Base-by-base conservation (phyloP, 1,140 invertebrate species). In the Rhagoletis zephyria region DNA sequence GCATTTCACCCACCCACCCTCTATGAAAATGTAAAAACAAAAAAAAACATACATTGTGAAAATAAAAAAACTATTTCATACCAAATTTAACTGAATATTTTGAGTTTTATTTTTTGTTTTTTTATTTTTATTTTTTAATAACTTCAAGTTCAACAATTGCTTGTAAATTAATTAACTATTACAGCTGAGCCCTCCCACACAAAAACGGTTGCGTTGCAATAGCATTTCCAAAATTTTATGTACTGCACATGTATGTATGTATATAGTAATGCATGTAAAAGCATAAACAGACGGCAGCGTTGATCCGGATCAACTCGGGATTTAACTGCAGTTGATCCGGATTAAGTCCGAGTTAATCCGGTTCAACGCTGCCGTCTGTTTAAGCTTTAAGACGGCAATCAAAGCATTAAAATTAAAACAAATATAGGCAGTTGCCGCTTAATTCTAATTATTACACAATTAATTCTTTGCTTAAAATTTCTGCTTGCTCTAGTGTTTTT, bases 401-500 rank as follows among this genome's bases (percentile, higher is more conserved):
- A 81, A 81, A 59, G 74, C 19, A 81, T 81, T 30, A 81, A 81
- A 81, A 56, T 9, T 81, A 56, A 81, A 81, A 81, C 74, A 81
- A 56, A 56, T 81, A 81, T 81, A 12, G 74, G 48, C 74, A 30
- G 48, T 81, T 30, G 51, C 74, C 74, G 14, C n/a, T 81, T 81
- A 81, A 81, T 48, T n/a, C 48, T 81, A 81, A 59, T 56, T 81
- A 81, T 81, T 81, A 81, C 74, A 81, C 74, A 81, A 56, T 81
- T 81, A 59, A 16, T 81, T 81, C 45, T 81, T 81, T 56, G 16
- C 74, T 81, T 51, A 81, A 81, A 81, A 81, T 81, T 51, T 81
- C 74, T 81, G 74, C 74, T 81, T 81, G 74, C 74, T 81, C n/a
- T 51, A 81, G n/a, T 56, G 64, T 67, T 67, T 67, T 81, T 81